Percentiles rank a stretch among this genome's conserved stretches.
phyloP scores from a whole-genome alignment of 2,113 vertebrate genomes.

The Malurus alboscapulatus region DNA sequence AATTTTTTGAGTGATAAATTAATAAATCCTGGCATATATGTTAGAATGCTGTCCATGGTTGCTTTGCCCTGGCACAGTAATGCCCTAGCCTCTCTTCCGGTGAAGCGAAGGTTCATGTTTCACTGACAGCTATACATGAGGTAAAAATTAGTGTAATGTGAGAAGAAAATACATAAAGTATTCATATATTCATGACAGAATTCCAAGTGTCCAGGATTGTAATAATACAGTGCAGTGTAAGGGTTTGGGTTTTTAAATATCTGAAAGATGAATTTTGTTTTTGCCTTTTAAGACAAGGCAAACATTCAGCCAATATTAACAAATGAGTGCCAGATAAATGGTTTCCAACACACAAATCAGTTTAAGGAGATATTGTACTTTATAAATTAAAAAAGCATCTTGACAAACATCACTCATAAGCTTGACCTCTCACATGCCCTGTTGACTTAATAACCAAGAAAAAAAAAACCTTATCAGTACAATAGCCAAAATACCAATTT shows the following conservation, averaged over 20 bases:
- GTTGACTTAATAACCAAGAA: background rate
- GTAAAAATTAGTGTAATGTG: background rate
- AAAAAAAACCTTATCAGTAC: background rate
- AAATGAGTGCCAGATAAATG: background rate
- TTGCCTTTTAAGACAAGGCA: background rate
- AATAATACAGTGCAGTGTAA: background rate
- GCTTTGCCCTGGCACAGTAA: background rate
- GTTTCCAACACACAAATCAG: background rate
- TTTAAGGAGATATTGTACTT: background rate
- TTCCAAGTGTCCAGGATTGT: background rate
- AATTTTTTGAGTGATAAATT: background rate
- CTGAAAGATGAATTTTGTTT: background rate
- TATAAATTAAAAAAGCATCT: background rate
- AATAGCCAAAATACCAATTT: background rate
- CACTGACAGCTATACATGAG: background rate
- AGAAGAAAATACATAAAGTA: background rate
- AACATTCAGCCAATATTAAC: background rate
- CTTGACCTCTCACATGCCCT: background rate
- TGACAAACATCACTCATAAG: background rate
- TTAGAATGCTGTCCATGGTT: background rate
- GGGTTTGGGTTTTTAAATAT: background rate
- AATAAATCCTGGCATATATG: background rate
- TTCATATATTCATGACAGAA: background rate
- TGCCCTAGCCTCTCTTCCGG: background rate
- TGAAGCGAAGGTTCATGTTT: background rate